Conservation (phyloP, 2,888 invertebrate genomes). For the Coelinius sp. region DNA sequence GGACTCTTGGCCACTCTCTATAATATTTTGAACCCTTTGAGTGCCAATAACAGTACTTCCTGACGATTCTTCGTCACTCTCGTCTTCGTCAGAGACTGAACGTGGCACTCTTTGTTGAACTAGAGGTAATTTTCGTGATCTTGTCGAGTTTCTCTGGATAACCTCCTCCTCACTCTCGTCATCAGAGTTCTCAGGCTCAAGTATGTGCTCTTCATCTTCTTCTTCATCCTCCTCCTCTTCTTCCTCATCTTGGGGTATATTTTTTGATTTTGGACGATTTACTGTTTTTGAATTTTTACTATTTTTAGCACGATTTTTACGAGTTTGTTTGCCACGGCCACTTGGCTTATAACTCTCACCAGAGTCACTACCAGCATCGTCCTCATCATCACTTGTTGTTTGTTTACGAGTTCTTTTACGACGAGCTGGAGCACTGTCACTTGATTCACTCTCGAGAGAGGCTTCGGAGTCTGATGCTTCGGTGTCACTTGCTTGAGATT, state of each 20-base stretch:
- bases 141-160: slow-evolving; percentile 52
- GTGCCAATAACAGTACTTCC: slow-evolving; percentile 47
- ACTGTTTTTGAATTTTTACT: slow-evolving; percentile 52
- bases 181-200: slow-evolving; percentile 48
- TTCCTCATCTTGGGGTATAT: slow-evolving; percentile 60
- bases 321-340: slow-evolving; percentile 62
- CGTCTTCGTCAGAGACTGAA: slow-evolving; percentile 47
- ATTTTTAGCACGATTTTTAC: slow-evolving; percentile 62
- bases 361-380: slow-evolving; percentile 70
- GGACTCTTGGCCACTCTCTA: slow-evolving; percentile 34
- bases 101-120: slow-evolving; percentile 42
- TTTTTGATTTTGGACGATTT: slow-evolving; percentile 44
- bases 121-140: slow-evolving; percentile 51
- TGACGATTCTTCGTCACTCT: slow-evolving; percentile 44
- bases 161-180: slow-evolving; percentile 51
- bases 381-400: slow-evolving; percentile 62
- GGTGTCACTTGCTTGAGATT: slow-evolving; percentile 53
- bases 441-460: slow-evolving; percentile 59
- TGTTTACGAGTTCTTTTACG: slow-evolving; percentile 58
- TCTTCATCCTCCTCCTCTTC: slow-evolving; percentile 55
- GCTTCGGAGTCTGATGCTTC: slow-evolving; percentile 61
- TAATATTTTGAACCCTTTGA: slow-evolving; percentile 30
- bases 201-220: slow-evolving; percentile 51
- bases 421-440: slow-evolving; percentile 58
- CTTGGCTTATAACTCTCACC: slow-evolving; percentile 75